Percentiles rank a stretch among this genome's conserved stretches.
These are phyloP conservation scores for Tor tambroides DNA, from an alignment of 2,113 vertebrate genomes.

Conservation along the genomic window DNA sequence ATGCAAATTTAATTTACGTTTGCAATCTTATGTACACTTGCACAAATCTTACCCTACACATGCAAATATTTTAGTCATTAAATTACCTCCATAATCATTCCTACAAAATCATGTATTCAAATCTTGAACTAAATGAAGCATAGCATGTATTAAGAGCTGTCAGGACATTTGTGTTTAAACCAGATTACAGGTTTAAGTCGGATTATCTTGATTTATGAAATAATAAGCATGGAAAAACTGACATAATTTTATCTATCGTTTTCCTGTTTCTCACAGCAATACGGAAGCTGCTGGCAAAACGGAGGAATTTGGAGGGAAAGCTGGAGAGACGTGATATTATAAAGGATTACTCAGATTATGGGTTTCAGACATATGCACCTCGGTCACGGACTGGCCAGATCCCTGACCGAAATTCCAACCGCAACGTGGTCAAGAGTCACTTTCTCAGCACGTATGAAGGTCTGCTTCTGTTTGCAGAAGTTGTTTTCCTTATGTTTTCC, in stretches of 20 bases:
- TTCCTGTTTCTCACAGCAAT: conserved; percentile 74
- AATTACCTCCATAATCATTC: too few relatives aligned
- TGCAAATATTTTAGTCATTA: too few relatives aligned
- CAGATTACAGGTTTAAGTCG: background rate
- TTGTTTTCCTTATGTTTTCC: background rate
- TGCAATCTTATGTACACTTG: too few relatives aligned
- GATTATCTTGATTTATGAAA: background rate
- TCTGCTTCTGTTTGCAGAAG: conserved; percentile 58
- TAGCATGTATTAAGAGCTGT: background rate
- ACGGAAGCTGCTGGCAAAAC: conserved; percentile 81
- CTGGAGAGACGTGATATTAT: conserved; percentile 76
- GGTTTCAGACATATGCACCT: conserved; percentile 75
- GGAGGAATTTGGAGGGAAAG: conserved; percentile 78
- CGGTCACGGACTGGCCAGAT: conserved; percentile 71
- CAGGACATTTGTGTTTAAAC: background rate
- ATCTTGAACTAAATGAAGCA: background rate
- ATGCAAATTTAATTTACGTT: too few relatives aligned
- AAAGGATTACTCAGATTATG: conserved; percentile 75
- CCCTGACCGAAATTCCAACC: conserved; percentile 72
- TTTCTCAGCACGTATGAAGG: conserved; percentile 86
- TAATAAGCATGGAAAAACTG: background rate
- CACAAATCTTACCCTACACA: too few relatives aligned
- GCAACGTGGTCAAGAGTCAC: conserved; percentile 72
- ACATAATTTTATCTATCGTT: background rate
- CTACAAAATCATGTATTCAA: background rate